These are phyloP conservation scores for Spea bombifrons DNA, from an alignment of 2,113 vertebrate species.

Conservation along the genomic window DNA sequence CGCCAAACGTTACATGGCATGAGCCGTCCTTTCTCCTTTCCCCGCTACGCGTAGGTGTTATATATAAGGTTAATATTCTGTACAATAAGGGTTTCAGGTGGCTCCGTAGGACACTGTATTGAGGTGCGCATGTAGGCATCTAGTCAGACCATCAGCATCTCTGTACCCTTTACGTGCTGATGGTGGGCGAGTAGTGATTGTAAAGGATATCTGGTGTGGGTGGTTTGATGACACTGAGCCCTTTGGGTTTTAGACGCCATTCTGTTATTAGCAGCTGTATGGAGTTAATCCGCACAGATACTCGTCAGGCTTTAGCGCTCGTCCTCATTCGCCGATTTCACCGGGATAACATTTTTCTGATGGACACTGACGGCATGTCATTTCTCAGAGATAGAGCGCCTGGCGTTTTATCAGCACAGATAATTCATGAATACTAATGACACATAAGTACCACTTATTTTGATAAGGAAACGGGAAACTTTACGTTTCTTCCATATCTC, in stretches of 20 bases:
- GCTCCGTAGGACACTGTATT: no score
- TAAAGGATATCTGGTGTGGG: no score
- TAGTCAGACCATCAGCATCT: no score
- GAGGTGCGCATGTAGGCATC: no score
- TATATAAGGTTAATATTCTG: no score
- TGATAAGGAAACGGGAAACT: background rate
- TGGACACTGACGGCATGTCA: slow-evolving; percentile 16
- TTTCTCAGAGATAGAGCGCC: background rate
- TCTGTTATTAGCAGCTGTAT: no score
- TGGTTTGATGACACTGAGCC: slow-evolving; percentile 18
- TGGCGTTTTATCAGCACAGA: slow-evolving; percentile 29
- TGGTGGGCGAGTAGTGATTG: no score
- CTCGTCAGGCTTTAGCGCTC: background rate
- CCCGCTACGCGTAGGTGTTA: no score
- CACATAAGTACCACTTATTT: slow-evolving; percentile 22
- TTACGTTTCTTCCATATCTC: slow-evolving; percentile 1
- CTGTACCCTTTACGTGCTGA: no score
- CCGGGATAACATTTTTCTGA: slow-evolving; percentile 14
- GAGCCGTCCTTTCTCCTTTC: no score
- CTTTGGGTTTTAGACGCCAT: slow-evolving; percentile 1
- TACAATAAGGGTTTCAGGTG: no score
- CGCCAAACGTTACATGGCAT: background rate
- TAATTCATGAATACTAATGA: slow-evolving; percentile 36
- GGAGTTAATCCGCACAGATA: background rate
- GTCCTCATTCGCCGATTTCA: background rate